These are phyloP conservation scores for Eugnorisma glareosa DNA, from an alignment of 2,888 invertebrate species.

Conservation along the genomic window DNA sequence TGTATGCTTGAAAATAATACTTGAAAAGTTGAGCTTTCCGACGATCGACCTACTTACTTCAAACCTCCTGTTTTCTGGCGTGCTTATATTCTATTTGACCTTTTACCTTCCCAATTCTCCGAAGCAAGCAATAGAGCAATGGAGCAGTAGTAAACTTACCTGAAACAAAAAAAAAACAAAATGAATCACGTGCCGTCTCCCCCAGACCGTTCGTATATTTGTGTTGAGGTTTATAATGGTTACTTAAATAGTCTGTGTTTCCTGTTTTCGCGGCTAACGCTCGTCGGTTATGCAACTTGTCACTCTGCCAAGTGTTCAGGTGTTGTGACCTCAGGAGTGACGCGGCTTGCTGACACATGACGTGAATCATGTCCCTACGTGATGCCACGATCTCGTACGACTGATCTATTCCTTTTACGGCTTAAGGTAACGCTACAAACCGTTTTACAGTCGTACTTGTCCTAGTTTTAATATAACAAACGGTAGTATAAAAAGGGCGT, in stretches of 20 bases:
- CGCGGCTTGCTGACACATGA: constrained; percentile 75
- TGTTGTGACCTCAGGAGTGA: constrained; percentile 82
- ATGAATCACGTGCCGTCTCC: constrained; percentile 59
- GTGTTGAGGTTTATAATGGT: constrained; percentile 75
- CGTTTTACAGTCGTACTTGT: constrained; percentile 38
- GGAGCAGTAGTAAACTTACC: constrained; percentile 73
- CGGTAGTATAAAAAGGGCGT: constrained; percentile 22
- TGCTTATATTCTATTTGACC: constrained; percentile 29
- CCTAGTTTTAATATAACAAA: constrained; percentile 31
- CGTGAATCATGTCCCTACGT: constrained; percentile 68
- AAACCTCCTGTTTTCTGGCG: not conserved
- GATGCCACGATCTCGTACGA: constrained; percentile 31
- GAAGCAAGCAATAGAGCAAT: constrained; percentile 31
- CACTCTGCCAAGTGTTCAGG: constrained; percentile 87
- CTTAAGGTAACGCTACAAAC: constrained; percentile 26
- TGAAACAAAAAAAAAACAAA: constrained; percentile 74
- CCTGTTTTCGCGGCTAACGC: constrained; percentile 84
- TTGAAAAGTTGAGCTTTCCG: not conserved
- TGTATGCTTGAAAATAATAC: not conserved
- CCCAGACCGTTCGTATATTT: constrained; percentile 64
- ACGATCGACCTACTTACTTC: not conserved
- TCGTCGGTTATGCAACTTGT: constrained; percentile 86
- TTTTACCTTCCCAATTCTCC: constrained; percentile 50
- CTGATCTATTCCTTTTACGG: constrained; percentile 41
- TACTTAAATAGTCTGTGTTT: constrained; percentile 85